Base-by-base conservation (phyloP, 2,797 vertebrate genomes). In the Podargus strigoides region DNA sequence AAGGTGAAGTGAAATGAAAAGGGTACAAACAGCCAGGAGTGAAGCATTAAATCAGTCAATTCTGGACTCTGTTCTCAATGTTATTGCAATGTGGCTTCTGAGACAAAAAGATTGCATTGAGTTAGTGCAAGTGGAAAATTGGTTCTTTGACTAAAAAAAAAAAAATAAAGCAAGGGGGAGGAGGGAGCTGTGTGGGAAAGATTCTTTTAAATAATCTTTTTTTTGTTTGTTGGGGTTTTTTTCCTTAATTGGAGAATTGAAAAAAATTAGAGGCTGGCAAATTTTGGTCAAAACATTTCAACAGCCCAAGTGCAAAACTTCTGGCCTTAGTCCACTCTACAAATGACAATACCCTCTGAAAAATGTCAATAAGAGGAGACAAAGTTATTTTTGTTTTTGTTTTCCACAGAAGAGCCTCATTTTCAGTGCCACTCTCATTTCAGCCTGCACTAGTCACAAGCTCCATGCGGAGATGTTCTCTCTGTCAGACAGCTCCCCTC, bases 121-220 rank as follows among this genome's bases (percentile, higher is more conserved):
- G 70, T 86, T 83, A 87, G 44, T 28, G 41, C 72, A 82, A 92
- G 37, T 83, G 73, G 89, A 93, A 96, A 95, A 84, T 26, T 20
- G 20, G 28, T 64, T 90, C 44, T 83, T 64, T 42, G 41, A 74
- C 16, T 5, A 52, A 89, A 89, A 84, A 55, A 37, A 49, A 60
- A 27, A 16, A 41, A n/a, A n/a, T n/a, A 62, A 19, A 37, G 6
- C 14, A 28, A 28, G 7, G 19, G 26, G 21, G 24, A 66, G 39
- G 15, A 18, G 36, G 19, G 42, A 85, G 30, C 12, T 85, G 14
- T 74, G 49, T 20, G 72, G 69, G 53, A 64, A 91, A 85, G 14
- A 77, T 52, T 85, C n/a, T 76, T 87, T 89, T 46, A 72, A 84
- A 44, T 77, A 74, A 69, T 32, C 3, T 1, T 49, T 41, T 50